Conservation (phyloP, 2,888 invertebrate species). For the Cheilosia urbana region DNA sequence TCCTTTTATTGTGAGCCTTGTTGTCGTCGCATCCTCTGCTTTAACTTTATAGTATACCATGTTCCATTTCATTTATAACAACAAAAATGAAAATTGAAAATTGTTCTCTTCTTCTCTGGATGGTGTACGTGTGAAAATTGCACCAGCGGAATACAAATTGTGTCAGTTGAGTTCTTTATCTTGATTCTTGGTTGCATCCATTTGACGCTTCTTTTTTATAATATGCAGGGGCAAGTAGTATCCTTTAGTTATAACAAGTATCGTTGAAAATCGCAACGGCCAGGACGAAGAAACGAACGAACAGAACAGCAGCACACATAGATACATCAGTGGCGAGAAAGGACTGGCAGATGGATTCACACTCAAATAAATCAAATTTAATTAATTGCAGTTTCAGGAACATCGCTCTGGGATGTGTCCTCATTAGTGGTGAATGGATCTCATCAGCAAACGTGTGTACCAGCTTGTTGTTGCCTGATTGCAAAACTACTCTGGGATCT, state of each 20-base stretch:
- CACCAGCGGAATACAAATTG: constrained; percentile 71
- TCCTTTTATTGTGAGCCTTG: constrained; percentile 28
- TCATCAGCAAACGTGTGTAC: constrained; percentile 71
- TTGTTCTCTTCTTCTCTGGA: constrained; percentile 17
- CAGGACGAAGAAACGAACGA: neutral
- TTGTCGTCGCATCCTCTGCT: constrained; percentile 10
- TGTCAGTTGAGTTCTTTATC: constrained; percentile 74
- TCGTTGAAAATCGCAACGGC: constrained; percentile 24
- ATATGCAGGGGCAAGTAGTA: constrained; percentile 58
- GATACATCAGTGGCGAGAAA: neutral
- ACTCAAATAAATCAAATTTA: constrained; percentile 75
- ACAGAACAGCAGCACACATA: constrained; percentile 1
- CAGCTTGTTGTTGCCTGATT: constrained; percentile 69
- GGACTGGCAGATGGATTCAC: constrained; percentile 12
- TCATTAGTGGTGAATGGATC: constrained; percentile 75
- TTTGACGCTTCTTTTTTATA: constrained; percentile 40
- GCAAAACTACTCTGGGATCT: constrained; percentile 59
- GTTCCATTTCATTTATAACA: constrained; percentile 55
- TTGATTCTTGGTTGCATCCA: constrained; percentile 62
- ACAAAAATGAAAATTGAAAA: constrained; percentile 67
- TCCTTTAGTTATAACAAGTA: constrained; percentile 51
- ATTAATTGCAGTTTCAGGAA: constrained; percentile 75
- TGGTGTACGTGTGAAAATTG: constrained; percentile 70
- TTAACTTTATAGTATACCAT: constrained; percentile 1
- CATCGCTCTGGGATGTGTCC: constrained; percentile 75